Evolutionary conservation across 2,797 vertebrate genomes (phyloP).

Genomic region (Pangasius mekongensis): DNA sequence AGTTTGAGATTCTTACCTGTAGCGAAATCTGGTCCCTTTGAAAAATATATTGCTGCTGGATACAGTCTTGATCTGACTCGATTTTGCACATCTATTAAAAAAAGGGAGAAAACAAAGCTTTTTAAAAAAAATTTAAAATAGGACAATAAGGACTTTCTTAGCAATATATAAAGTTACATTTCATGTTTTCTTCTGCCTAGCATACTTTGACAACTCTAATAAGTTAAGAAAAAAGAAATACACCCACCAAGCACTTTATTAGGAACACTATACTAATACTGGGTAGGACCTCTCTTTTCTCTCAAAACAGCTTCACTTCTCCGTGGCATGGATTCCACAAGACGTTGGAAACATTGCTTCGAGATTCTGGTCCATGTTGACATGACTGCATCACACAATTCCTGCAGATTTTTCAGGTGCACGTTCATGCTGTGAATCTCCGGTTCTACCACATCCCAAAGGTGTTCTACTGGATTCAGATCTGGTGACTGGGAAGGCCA

Average conservation of each 20-base stretch:
- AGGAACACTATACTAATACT: not conserved
- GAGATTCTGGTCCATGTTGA: not conserved
- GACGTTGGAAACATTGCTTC: too few species aligned
- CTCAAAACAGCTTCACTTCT: not conserved
- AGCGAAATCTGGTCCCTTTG: conserved; percentile 97
- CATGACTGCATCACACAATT: not conserved
- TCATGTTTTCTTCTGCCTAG: not conserved
- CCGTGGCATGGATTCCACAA: too few species aligned
- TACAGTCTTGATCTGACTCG: conserved; percentile 97
- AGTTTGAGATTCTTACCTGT: conserved; percentile 79
- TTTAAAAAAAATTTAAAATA: not conserved
- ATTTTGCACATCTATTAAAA: conserved; percentile 89
- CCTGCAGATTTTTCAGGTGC: not conserved
- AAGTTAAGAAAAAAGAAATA: not conserved
- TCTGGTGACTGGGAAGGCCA: too few species aligned
- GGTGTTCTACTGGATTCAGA: not conserved
- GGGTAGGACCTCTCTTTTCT: too few species aligned
- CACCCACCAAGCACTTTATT: not conserved
- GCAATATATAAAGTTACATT: not conserved
- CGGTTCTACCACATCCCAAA: not conserved
- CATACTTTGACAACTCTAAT: not conserved
- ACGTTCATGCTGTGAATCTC: not conserved
- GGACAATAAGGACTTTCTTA: conserved; percentile 14
- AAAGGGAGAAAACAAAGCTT: not conserved
- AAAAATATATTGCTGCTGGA: conserved; percentile 99